These are phyloP conservation scores for Aphelocoma coerulescens DNA, from an alignment of 2,113 vertebrate genomes.

Conservation along the genomic window DNA sequence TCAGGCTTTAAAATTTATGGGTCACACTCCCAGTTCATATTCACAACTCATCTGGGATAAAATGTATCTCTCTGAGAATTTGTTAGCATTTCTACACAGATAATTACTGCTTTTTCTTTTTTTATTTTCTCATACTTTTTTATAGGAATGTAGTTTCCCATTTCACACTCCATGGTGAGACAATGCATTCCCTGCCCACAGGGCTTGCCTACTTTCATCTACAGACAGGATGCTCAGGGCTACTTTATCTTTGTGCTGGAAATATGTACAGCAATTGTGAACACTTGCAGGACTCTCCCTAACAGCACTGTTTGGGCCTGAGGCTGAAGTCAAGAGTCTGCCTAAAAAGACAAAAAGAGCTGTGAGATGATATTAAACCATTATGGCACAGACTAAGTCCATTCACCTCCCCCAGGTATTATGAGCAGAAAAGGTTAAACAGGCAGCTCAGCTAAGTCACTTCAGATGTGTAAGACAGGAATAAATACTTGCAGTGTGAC, in stretches of 20 bases:
- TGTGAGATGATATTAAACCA: not conserved
- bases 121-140: not conserved
- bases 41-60: not conserved
- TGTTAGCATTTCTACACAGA: not conserved
- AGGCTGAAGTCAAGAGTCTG: not conserved
- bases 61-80: not conserved
- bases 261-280: not conserved
- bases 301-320: not conserved
- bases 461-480: not conserved
- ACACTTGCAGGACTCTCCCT: not conserved
- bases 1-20: not conserved
- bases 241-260: not conserved
- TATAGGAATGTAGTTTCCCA: not conserved
- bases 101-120: not conserved
- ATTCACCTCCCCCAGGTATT: not conserved
- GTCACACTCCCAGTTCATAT: not conserved
- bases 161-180: not conserved
- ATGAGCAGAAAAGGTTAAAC: not conserved
- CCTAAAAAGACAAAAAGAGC: not conserved
- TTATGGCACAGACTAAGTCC: not conserved
- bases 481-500: not conserved
- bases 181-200: not conserved
- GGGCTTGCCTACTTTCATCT: not conserved
- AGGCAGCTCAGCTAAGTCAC: not conserved
- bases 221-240: fast-evolving